Evolutionary conservation across 2,113 vertebrate genomes (phyloP), one percentile per base, ranked within the genome.

Genomic region (Polyodon spathula): DNA sequence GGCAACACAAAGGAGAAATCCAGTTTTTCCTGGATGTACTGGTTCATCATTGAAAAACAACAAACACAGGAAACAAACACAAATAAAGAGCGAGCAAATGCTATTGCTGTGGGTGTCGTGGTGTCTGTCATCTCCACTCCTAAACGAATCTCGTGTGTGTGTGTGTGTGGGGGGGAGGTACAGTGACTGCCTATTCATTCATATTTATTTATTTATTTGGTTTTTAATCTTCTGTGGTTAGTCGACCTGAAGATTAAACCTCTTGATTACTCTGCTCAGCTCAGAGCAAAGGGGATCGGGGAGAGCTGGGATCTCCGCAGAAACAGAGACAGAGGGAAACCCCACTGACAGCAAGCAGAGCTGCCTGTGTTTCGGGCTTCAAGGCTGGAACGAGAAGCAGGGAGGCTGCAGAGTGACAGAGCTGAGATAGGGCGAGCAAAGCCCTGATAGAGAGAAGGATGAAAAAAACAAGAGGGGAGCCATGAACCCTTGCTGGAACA

Each of bases 1-100:
- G 84, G 88, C 75, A 89, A 90, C 81, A 63, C 57, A 48, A 66
- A 76, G 67, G 72, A 78, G 73, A 80, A 83, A 68, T 69, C 76
- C 68, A 61, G 65, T 57, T 69, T 69, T 66, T 59, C 60, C 76
- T 66, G 71, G 56, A 67, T 60, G 3, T 50, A 1, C 56, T 10
- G 37, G 56, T 58, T 68, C 66, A 50, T 62, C 75, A n/a, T 40
- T 40, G 40, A n/a, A n/a, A n/a, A n/a, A n/a, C n/a, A n/a, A n/a
- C n/a, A n/a, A n/a, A n/a, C n/a, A n/a, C n/a, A n/a, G n/a, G n/a
- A n/a, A n/a, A n/a, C n/a, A n/a, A n/a, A n/a, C n/a, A n/a, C n/a
- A n/a, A n/a, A n/a, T n/a, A n/a, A n/a, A n/a, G n/a, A n/a, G n/a
- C n/a, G n/a, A n/a, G n/a, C n/a, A n/a, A n/a, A n/a, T n/a, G n/a